These are phyloP conservation scores for Phlogophora meticulosa DNA, from an alignment of 2,888 invertebrate genomes.

Conservation along the genomic window DNA sequence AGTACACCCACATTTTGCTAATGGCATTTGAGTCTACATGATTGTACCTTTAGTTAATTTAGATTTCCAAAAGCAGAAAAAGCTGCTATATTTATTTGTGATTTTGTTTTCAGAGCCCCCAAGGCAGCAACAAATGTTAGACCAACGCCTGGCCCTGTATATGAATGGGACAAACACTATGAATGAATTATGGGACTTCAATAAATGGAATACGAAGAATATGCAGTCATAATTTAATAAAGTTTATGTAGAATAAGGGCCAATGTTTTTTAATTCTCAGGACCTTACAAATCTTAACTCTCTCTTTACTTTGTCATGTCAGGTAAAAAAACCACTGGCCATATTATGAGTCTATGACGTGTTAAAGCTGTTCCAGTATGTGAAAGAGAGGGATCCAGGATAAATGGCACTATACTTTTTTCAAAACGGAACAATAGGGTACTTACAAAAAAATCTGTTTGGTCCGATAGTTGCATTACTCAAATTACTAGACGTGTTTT, in stretches of 20 bases:
- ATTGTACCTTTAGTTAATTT: too few relatives aligned
- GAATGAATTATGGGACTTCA: constrained; percentile 57
- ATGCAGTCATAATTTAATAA: constrained; percentile 63
- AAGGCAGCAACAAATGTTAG: constrained; percentile 78
- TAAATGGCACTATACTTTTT: too few relatives aligned
- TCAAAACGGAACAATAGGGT: too few relatives aligned
- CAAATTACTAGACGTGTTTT: too few relatives aligned
- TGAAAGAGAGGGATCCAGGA: too few relatives aligned
- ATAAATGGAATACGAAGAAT: constrained; percentile 33
- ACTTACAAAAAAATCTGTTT: too few relatives aligned
- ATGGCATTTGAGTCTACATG: too few relatives aligned
- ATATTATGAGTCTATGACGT: too few relatives aligned
- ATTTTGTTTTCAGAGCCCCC: constrained; percentile 72
- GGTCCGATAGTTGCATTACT: too few relatives aligned
- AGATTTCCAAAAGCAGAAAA: neutral
- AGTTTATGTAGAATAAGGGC: constrained; percentile 59
- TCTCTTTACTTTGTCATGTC: neutral
- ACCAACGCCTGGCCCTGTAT: constrained; percentile 91
- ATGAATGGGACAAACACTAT: constrained; percentile 91
- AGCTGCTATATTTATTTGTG: neutral
- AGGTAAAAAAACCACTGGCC: neutral
- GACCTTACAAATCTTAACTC: neutral
- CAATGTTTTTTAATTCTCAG: constrained; percentile 5
- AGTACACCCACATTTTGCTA: too few relatives aligned
- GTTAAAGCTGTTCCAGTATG: too few relatives aligned